A percentile compares a stretch with the other conserved stretches of the same genome.
These are phyloP conservation scores for Bovichtus diacanthus DNA, from an alignment of 2,797 vertebrate species.

Conservation along the genomic window DNA sequence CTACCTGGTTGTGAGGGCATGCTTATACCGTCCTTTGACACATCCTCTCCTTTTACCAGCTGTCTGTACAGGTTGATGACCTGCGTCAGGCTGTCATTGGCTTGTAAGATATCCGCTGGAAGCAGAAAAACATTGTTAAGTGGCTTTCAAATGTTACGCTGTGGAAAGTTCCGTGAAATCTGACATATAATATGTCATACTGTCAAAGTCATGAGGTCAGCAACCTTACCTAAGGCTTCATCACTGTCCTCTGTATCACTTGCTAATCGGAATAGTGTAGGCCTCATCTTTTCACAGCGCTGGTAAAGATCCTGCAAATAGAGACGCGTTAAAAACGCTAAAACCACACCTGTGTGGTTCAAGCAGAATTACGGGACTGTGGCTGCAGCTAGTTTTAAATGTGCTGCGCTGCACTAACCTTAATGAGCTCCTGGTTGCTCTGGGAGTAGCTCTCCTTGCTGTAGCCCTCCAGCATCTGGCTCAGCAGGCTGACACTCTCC, in stretches of 20 bases:
- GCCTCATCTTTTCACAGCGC: conserved; percentile 98
- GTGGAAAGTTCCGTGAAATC: too few species aligned
- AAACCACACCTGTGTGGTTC: background rate
- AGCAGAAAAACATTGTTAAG: conserved; percentile 8
- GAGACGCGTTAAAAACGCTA: conserved; percentile 19
- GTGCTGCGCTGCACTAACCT: conserved; percentile 81
- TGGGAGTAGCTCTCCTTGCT: conserved; percentile 85
- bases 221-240: conserved; percentile 91
- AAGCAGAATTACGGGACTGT: background rate
- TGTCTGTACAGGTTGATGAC: conserved; percentile 96
- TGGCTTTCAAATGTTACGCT: background rate
- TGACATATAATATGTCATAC: background rate
- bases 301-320: conserved; percentile 92
- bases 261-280: conserved; percentile 95
- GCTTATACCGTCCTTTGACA: conserved; percentile 86
- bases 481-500: conserved; percentile 94
- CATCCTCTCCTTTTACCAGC: conserved; percentile 92
- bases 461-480: conserved; percentile 93
- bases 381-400: conserved; percentile 7
- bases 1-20: conserved; percentile 84
- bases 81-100: conserved; percentile 97
- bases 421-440: conserved; percentile 95
- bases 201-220: background rate
- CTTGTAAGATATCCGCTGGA: conserved; percentile 95
- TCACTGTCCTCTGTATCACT: conserved; percentile 98